Evolutionary conservation across 2,113 vertebrate genomes (phyloP).

Genomic region (Felis catus): DNA sequence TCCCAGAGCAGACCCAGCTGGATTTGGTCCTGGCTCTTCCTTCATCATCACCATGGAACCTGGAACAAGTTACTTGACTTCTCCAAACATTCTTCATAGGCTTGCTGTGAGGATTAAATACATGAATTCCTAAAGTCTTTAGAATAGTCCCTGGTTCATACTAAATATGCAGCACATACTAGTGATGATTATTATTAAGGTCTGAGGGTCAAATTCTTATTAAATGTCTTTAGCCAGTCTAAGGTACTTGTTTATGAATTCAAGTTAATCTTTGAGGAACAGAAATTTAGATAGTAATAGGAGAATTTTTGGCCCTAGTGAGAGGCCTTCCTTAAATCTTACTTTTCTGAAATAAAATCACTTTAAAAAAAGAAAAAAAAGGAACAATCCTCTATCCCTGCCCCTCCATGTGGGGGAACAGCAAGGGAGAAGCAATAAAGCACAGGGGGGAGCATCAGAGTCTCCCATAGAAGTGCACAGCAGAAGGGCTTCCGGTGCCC

Average conservation of each 20-base stretch:
- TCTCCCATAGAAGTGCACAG: neutral
- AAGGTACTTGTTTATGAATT: neutral
- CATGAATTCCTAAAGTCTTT: neutral
- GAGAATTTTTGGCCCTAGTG: neutral
- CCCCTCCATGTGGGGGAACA: neutral
- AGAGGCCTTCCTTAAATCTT: slow-evolving; percentile 3
- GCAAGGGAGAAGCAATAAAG: neutral
- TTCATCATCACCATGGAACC: neutral
- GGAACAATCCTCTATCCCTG: neutral
- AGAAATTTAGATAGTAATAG: neutral
- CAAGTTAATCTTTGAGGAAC: slow-evolving; percentile 2
- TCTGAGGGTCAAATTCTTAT: neutral
- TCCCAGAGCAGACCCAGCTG: neutral
- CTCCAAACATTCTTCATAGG: neutral
- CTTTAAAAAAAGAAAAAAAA: neutral
- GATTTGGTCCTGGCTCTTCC: neutral
- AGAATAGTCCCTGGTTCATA: neutral
- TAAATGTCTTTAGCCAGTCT: neutral
- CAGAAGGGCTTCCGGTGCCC: accelerated
- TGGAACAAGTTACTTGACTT: neutral
- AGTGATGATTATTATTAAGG: neutral
- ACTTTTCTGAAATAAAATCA: neutral
- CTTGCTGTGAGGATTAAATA: neutral
- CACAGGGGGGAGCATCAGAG: accelerated
- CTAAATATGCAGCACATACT: neutral